Conservation (phyloP, 1,140 invertebrate genomes). For the Dendroctonus valens region DNA sequence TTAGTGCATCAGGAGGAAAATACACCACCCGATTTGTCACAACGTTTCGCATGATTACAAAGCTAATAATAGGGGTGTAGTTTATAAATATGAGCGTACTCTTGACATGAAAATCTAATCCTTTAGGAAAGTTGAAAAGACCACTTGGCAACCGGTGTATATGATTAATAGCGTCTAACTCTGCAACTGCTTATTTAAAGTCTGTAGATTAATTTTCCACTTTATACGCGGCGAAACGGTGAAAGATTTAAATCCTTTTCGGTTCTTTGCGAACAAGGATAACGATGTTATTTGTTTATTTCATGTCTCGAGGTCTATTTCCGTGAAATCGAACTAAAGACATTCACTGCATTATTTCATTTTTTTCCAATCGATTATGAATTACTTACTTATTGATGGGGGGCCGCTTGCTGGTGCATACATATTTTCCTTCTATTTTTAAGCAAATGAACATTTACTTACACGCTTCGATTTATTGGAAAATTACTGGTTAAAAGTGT, state of each 20-base stretch:
- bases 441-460: too few relatives aligned
- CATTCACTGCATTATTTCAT: slow-evolving; percentile 19
- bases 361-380: slow-evolving; percentile 6
- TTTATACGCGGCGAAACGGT: slow-evolving; percentile 24
- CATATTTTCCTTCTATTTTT: too few relatives aligned
- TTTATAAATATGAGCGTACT: not conserved
- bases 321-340: slow-evolving; percentile 19
- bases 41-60: too few relatives aligned
- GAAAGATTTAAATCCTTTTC: slow-evolving; percentile 26
- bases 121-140: slow-evolving; percentile 11
- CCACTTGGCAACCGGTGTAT: slow-evolving; percentile 3
- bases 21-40: too few relatives aligned
- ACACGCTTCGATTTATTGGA: too few relatives aligned
- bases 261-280: slow-evolving; percentile 23
- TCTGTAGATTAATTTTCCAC: slow-evolving; percentile 23
- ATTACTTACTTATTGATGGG: not conserved
- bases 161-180: slow-evolving; percentile 22
- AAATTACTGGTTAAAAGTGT: too few relatives aligned
- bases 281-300: slow-evolving; percentile 26
- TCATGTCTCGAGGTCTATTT: slow-evolving; percentile 24
- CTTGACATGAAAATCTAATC: slow-evolving; percentile 5
- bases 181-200: slow-evolving; percentile 21
- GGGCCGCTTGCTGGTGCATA: too few relatives aligned
- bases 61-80: slow-evolving; percentile 1
- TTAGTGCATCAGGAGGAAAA: too few relatives aligned